Percentiles rank a stretch among this genome's conserved stretches.
Evolutionary conservation across 2,113 vertebrate genomes (phyloP).

Genomic region (Forbesichthys papilliferus): DNA sequence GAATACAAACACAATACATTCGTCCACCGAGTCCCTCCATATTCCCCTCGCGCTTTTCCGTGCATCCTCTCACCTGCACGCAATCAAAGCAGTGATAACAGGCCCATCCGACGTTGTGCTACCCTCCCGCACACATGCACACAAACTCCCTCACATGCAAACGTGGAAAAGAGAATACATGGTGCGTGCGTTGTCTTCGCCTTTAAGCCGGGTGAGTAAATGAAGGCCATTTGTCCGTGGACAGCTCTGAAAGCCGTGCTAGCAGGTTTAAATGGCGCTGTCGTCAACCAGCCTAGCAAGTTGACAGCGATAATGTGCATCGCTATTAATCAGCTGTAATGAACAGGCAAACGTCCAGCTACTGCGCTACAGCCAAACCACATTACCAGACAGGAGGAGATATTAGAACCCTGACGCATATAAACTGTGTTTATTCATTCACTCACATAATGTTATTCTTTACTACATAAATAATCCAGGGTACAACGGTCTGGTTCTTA

Average conservation of each 20-base stretch:
- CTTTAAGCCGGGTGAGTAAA: constrained; percentile 50
- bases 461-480: not conserved
- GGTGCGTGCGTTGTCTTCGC: not conserved
- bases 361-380: constrained; percentile 27
- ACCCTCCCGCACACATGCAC: not conserved
- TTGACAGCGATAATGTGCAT: constrained; percentile 40
- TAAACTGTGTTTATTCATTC: not conserved
- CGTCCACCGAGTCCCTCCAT: not conserved
- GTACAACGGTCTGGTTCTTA: not conserved
- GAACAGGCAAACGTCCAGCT: constrained; percentile 56
- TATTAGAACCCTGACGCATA: not conserved
- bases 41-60: constrained; percentile 15
- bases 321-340: constrained; percentile 65
- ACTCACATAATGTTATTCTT: not conserved
- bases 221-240: constrained; percentile 58
- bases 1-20: constrained; percentile 6
- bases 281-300: constrained; percentile 32
- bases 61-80: constrained; percentile 3
- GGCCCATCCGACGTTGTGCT: not conserved
- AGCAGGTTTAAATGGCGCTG: constrained; percentile 54
- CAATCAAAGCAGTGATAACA: not conserved
- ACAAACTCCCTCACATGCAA: not conserved
- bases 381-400: constrained; percentile 31
- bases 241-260: constrained; percentile 46
- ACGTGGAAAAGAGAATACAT: not conserved